A percentile compares a stretch with the other conserved stretches of the same genome.
Evolutionary conservation across 2,797 vertebrate species (phyloP).

Genomic region (Echeneis naucrates): DNA sequence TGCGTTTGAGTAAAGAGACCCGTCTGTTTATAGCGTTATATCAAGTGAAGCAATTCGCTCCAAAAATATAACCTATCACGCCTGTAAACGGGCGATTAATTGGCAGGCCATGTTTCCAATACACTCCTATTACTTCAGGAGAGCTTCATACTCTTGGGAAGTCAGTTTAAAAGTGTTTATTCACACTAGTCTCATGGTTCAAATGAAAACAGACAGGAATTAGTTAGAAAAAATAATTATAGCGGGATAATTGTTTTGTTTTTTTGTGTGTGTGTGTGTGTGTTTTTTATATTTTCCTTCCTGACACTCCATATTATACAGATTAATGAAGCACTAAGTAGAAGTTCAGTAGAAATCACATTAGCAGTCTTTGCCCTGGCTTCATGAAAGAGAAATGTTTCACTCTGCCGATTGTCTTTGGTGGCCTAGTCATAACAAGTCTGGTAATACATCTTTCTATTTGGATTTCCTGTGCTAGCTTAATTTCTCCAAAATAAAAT

Average conservation of each 20-base stretch:
- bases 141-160: conserved; percentile 62
- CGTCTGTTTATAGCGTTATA: conserved; percentile 54
- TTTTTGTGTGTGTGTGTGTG: neutral
- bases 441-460: conserved; percentile 34
- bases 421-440: conserved; percentile 20
- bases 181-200: conserved; percentile 35
- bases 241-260: conserved; percentile 68
- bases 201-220: conserved; percentile 48
- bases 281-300: conserved; percentile 46
- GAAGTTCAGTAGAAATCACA: conserved; percentile 42
- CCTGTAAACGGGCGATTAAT: conserved; percentile 81
- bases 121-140: conserved; percentile 65
- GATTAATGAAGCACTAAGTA: conserved; percentile 61
- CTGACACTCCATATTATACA: conserved; percentile 55
- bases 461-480: conserved; percentile 10
- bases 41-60: conserved; percentile 55
- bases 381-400: conserved; percentile 43
- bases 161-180: conserved; percentile 65
- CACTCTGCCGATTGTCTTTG: conserved; percentile 17
- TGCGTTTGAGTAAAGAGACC: conserved; percentile 28
- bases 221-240: conserved; percentile 56
- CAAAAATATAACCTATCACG: conserved; percentile 70
- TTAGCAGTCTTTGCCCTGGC: conserved; percentile 35
- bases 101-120: conserved; percentile 74
- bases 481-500: conserved; percentile 10